These are phyloP conservation scores for Pagrus major DNA, from an alignment of 2,113 vertebrate genomes.

Conservation along the genomic window DNA sequence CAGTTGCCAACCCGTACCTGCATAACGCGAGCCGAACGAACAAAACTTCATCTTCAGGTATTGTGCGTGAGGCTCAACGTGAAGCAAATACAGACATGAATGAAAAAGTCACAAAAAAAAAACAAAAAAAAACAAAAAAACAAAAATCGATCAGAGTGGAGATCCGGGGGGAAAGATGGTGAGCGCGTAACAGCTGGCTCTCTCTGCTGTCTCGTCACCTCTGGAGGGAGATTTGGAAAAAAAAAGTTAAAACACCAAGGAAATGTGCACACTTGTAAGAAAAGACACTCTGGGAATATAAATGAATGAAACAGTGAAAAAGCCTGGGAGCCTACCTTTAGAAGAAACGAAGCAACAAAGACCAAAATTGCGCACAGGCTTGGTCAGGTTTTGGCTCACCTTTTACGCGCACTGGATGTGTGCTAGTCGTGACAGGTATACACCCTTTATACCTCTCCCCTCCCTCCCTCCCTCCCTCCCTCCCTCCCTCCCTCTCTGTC, in stretches of 20 bases:
- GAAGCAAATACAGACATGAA: conserved; percentile 92
- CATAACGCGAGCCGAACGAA: conserved; percentile 99
- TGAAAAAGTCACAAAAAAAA: conserved; percentile 53
- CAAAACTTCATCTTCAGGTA: conserved; percentile 99
- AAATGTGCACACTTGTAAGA: background rate
- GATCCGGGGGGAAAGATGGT: conserved; percentile 1
- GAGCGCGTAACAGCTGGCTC: conserved; percentile 29
- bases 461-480: conserved; percentile 43
- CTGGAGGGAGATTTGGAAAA: conserved; percentile 20
- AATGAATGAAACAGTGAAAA: background rate
- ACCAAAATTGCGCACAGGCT: background rate
- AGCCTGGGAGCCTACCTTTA: conserved; percentile 57
- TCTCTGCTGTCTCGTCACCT: conserved; percentile 11
- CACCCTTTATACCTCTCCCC: conserved; percentile 84
- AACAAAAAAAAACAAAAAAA: too few species aligned
- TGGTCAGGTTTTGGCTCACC: conserved; percentile 24
- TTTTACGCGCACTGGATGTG: conserved; percentile 60
- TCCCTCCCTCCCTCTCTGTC: conserved; percentile 38
- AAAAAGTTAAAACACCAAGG: conserved; percentile 51
- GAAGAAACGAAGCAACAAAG: conserved; percentile 5
- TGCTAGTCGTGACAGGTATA: conserved; percentile 73
- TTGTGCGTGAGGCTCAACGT: conserved; percentile 99
- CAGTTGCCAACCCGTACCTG: conserved; percentile 92
- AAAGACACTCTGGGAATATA: background rate
- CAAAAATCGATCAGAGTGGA: accelerated